A percentile compares a stretch with the other conserved stretches of the same genome.
phyloP scores from a whole-genome alignment of 1,140 invertebrate genomes.

The Rhynchophorus ferrugineus region DNA sequence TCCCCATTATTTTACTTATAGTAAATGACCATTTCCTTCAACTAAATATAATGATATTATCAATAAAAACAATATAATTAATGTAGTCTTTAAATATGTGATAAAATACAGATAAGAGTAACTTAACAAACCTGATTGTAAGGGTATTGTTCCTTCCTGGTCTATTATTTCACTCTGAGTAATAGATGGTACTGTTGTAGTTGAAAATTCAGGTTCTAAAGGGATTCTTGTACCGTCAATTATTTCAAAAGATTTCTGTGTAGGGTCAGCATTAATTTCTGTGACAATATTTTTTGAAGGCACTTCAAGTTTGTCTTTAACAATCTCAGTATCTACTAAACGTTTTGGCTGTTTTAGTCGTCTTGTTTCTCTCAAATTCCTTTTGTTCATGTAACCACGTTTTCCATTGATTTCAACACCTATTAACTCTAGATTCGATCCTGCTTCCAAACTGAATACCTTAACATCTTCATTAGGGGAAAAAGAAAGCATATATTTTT shows the following conservation, averaged over 20 bases:
- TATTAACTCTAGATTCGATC: slow-evolving; percentile 58
- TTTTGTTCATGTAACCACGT: slow-evolving; percentile 58
- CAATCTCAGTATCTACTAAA: slow-evolving; percentile 44
- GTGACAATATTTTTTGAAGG: slow-evolving; percentile 18
- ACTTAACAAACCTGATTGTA: background rate
- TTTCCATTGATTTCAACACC: slow-evolving; percentile 62
- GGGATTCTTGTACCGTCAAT: slow-evolving; percentile 45
- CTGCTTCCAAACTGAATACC: slow-evolving; percentile 66
- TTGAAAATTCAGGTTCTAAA: slow-evolving; percentile 18
- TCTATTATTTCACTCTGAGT: background rate
- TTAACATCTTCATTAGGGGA: slow-evolving; percentile 50
- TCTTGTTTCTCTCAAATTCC: slow-evolving; percentile 44
- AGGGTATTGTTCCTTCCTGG: background rate
- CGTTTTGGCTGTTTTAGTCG: slow-evolving; percentile 40
- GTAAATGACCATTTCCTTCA: too few species aligned
- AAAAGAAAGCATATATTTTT: slow-evolving; percentile 57
- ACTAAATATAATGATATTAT: too few species aligned
- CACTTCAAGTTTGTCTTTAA: slow-evolving; percentile 21
- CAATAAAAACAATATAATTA: too few species aligned
- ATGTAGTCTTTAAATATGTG: too few species aligned
- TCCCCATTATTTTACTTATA: too few species aligned
- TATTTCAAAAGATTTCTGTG: slow-evolving; percentile 39
- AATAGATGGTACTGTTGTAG: background rate
- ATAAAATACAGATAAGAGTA: too few species aligned
- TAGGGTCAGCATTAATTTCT: slow-evolving; percentile 28